Evolutionary conservation across 1,140 invertebrate species (phyloP), one percentile per base, ranked within the genome.

Genomic region (Psilanteris sp.): DNA sequence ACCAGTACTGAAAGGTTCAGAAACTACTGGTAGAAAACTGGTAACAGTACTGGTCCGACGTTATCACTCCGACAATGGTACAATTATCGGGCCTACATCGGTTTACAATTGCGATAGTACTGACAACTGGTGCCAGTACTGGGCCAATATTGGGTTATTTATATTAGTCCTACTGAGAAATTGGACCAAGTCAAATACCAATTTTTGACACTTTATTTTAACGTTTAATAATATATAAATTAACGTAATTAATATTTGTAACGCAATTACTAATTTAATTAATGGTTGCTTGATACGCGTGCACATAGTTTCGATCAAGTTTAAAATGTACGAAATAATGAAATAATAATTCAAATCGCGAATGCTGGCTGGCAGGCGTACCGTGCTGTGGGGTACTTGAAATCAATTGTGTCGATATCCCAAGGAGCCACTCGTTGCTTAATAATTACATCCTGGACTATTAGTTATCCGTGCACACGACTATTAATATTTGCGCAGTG

Each of bases 371-470:
- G 31, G 75, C 31, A 32, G 31, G 57, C 27, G 55, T 83, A 80
- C 79, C 81, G 77, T 81, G 82, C 73, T 54, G 50, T 32, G 24
- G 22, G 46, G 77, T 54, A 83, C 57, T 83, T 83, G 77, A 70
- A 66, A 59, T 75, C 57, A 57, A 43, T 39, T 44, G 31, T 27
- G 36, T 43, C 64, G 71, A 44, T 57, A 46, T 72, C 62, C 32
- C 37, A 41, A 46, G 29, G 46, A 48, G 57, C 75, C 76, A 82
- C 81, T 79, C 74, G 80, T 84, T 78, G 43, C 61, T 61, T 77
- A 80, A 81, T 83, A 81, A 82, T 83, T 74, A 34, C 68, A 70
- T 76, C 66, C 71, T 73, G 52, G 70, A 59, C 50, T 66, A 73
- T 73, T 61, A 73, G 24, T 66, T 73, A 73, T 64, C 50, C 43